Conservation (phyloP, 2,888 invertebrate species). For the Microplitis deprimator region DNA sequence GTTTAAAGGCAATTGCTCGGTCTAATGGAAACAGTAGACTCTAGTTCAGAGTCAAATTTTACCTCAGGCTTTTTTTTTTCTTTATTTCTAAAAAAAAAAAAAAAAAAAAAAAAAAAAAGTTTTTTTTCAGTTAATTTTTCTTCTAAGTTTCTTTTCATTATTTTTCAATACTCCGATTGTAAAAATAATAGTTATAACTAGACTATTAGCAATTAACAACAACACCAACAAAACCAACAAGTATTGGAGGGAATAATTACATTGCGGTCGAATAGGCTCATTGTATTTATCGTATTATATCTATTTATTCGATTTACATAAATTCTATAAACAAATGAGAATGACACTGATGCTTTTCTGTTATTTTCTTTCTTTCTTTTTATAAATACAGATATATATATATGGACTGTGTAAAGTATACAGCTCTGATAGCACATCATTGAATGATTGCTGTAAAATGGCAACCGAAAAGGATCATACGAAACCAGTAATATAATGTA, state of each 20-base stretch:
- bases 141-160: no score
- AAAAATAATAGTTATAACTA: neutral
- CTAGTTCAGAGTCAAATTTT: slow-evolving; percentile 22
- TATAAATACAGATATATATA: no score
- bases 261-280: slow-evolving; percentile 36
- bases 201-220: slow-evolving; percentile 32
- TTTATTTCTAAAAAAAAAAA: neutral
- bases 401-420: neutral
- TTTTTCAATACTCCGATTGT: neutral
- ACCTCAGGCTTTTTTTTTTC: neutral
- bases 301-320: slow-evolving; percentile 11
- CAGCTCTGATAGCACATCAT: neutral
- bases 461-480: neutral
- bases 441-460: neutral
- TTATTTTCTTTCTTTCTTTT: no score
- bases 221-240: neutral
- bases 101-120: no score
- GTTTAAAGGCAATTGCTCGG: slow-evolving; percentile 35
- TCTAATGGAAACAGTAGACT: slow-evolving; percentile 26
- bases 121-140: no score
- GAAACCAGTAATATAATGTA: neutral
- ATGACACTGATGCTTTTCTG: neutral
- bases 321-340: neutral
- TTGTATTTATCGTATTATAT: neutral
- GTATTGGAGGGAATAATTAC: slow-evolving; percentile 42